Conservation (phyloP, 1,140 invertebrate species). For the Holotrichia oblita region DNA sequence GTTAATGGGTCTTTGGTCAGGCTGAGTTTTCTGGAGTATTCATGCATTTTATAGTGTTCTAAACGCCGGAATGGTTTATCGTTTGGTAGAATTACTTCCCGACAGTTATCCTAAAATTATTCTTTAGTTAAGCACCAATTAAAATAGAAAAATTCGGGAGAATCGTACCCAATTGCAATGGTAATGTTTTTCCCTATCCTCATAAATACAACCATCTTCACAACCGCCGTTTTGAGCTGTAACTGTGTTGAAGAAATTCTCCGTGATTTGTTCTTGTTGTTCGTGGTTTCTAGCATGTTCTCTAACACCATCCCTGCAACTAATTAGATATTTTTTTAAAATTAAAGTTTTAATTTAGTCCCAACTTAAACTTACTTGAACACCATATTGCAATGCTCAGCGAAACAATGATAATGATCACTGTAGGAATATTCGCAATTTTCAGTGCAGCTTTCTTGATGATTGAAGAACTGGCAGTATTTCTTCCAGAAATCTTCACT, state of each 20-base stretch:
- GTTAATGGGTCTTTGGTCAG: slow-evolving; percentile 65
- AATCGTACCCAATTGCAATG: slow-evolving; percentile 81
- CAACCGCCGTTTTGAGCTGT: slow-evolving; percentile 70
- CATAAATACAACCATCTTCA: slow-evolving; percentile 79
- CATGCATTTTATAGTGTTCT: slow-evolving; percentile 92
- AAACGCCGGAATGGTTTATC: slow-evolving; percentile 87
- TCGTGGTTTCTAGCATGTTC: slow-evolving; percentile 89
- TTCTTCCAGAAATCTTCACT: slow-evolving; percentile 70
- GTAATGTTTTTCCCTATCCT: slow-evolving; percentile 83
- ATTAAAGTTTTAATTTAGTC: background rate
- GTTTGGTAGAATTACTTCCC: slow-evolving; percentile 81
- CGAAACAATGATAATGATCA: slow-evolving; percentile 83
- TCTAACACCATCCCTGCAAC: slow-evolving; percentile 79
- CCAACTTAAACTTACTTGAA: slow-evolving; percentile 66
- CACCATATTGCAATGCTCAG: slow-evolving; percentile 71
- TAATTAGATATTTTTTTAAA: slow-evolving; percentile 59
- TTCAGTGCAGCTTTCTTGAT: slow-evolving; percentile 66
- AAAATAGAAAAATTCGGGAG: slow-evolving; percentile 49
- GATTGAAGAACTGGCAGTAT: slow-evolving; percentile 67
- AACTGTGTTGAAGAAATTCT: slow-evolving; percentile 77
- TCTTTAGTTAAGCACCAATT: slow-evolving; percentile 21
- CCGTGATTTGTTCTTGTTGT: slow-evolving; percentile 84
- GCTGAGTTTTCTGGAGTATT: slow-evolving; percentile 67
- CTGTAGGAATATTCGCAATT: slow-evolving; percentile 75
- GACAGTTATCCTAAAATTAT: slow-evolving; percentile 79